Percentiles rank a stretch among this genome's conserved stretches.
Conservation (phyloP, 2,797 vertebrate species). For the Taenioides sp. region DNA sequence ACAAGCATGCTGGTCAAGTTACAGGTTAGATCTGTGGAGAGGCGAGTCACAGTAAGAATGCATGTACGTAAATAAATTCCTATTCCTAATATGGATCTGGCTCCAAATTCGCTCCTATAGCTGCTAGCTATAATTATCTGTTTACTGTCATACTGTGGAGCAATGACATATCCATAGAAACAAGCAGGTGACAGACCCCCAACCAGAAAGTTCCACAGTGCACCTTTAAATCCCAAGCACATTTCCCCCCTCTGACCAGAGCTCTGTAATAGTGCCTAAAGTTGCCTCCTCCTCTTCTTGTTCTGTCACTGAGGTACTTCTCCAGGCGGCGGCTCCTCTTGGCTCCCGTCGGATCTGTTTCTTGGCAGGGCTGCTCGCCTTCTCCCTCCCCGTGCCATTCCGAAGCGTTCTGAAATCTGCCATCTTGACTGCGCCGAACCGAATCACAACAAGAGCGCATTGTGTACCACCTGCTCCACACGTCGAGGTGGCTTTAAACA, state of each 20-base stretch:
- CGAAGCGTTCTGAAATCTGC: constrained; percentile 80
- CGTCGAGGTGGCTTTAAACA: constrained; percentile 78
- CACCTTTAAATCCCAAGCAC: not conserved
- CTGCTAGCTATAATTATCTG: too few relatives aligned
- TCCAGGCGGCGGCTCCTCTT: constrained; percentile 69
- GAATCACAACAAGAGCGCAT: constrained; percentile 81
- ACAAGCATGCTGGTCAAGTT: too few relatives aligned
- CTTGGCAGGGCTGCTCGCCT: constrained; percentile 72
- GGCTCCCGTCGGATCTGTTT: constrained; percentile 66
- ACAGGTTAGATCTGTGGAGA: too few relatives aligned
- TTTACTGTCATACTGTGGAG: too few relatives aligned
- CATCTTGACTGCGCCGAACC: constrained; percentile 74
- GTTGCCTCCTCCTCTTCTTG: constrained; percentile 36
- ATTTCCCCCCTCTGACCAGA: not conserved
- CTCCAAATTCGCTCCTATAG: too few relatives aligned
- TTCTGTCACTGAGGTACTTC: constrained; percentile 59
- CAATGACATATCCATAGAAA: too few relatives aligned
- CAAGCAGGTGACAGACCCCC: too few relatives aligned
- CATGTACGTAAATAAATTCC: too few relatives aligned
- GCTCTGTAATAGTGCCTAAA: constrained; percentile 5
- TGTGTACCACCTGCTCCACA: constrained; percentile 80
- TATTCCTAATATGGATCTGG: too few relatives aligned
- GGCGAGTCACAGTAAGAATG: too few relatives aligned
- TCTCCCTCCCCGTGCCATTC: constrained; percentile 76
- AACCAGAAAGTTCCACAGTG: not conserved